phyloP scores from a whole-genome alignment of 2,113 vertebrate species.

The Chloropsis cyanopogon region DNA sequence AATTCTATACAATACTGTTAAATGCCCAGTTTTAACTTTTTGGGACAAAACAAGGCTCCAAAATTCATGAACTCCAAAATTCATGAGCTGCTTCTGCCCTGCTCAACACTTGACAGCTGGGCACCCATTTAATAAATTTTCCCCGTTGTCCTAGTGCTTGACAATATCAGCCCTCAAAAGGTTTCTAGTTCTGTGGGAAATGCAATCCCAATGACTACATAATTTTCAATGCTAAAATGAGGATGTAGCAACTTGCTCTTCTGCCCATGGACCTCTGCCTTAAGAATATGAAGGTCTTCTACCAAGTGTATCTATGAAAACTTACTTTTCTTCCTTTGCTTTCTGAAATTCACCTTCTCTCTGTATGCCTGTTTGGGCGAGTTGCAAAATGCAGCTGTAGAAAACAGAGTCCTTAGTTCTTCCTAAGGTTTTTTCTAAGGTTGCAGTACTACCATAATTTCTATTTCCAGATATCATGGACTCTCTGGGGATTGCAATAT shows the following conservation, averaged over 20 bases:
- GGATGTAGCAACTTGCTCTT: neutral
- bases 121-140: neutral
- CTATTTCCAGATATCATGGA: neutral
- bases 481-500: neutral
- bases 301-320: neutral
- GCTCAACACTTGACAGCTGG: neutral
- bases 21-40: neutral
- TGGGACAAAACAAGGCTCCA: neutral
- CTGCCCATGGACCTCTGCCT: neutral
- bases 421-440: neutral
- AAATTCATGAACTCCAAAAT: neutral
- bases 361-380: neutral
- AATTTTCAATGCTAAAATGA: neutral
- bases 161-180: neutral
- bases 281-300: neutral
- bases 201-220: neutral
- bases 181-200: neutral
- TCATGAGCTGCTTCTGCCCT: neutral
- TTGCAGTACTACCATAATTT: neutral
- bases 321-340: neutral
- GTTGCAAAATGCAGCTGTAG: neutral
- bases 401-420: neutral
- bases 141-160: neutral
- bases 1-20: neutral
- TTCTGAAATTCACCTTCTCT: neutral